Base-by-base conservation (phyloP, 2,888 invertebrate species). In the Elaeidobius kamerunicus region DNA sequence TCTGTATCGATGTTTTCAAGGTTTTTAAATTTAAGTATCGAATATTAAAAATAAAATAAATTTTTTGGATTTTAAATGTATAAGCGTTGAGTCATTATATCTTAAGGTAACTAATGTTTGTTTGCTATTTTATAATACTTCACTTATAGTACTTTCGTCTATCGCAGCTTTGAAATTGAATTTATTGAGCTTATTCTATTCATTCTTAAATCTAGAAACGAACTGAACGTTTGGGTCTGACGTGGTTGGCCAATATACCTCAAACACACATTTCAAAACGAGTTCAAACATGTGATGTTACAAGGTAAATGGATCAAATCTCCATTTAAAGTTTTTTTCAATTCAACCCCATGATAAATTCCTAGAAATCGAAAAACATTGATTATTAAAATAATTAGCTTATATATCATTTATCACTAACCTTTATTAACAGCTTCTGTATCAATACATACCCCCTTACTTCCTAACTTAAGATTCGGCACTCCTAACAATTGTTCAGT, bases 401-500 rank as follows among this genome's bases (percentile, higher is more conserved):
- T 23, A 23, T 9, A 23, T 23, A 23, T 23, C 23, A 23, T 23
- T 23, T 6, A 23, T 23, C 5, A 23, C 23, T 23, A 9, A 23
- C 23, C 23, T 23, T 4, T 23, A 23, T 23, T 23, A 23, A 23
- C 23, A 35, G 49, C 41, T 41, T 40, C 23, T 7, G 41, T 49
- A 20, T 49, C 49, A 20, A 30, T 32, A 40, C 41, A 49, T 41
- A 49, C 9, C 23, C 30, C 40, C 34, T 42, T 42, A 18, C 41
- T 41, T 18, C 49, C 49, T 14, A 11, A 15, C 20, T 41, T 20
- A 2, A 41, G 14, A 20, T 49, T 41, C 30, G 41, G 49, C 17
- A 49, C 41, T 17, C 49, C 49, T 19, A 49, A 34, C 11, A 49
- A 32, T 41, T 49, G 41, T 40, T 49, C 42, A 17, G 27, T n/a